Evolutionary conservation across 2,797 vertebrate species (phyloP), one percentile per base, ranked within the genome.

Genomic region (Eleutherodactylus coqui): DNA sequence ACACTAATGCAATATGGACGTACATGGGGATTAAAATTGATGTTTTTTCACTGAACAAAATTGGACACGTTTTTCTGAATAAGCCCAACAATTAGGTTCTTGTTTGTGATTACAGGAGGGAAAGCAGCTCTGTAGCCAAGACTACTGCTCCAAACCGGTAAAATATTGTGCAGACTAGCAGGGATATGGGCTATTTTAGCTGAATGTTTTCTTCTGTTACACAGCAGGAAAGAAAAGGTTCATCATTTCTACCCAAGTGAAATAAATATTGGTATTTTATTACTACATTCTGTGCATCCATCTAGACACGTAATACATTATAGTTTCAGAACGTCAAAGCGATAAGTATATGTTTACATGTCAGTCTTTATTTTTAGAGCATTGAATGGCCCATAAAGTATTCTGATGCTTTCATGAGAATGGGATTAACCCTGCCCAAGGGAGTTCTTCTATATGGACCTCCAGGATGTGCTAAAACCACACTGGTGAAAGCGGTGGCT

Each of bases 391-490:
- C 97, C 0, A 94, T 98, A 94, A 96, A 90, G 83, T 96, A 95
- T 88, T 97, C 98, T 0, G 94, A 95, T 83, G 97, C 97, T 0
- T 98, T 99, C 85, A 89, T 92, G 7, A 94, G 96, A 80, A 94
- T 99, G 92, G 97, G 97, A 7, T 93, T 99, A 81, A 89, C 92
- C 43, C 95, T 91, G 6, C 97, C 97, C 0, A 95, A 93, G 21
- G 98, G 98, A 0, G 91, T 99, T 88, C 94, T 99, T 84, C 95
- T 99, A 11, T 97, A 95, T 0, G 98, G 97, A 9, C 98, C 98
- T 0, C 95, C 98, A 0, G 98, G 98, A 3, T 99, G 98, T 85
- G 97, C 97, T 7, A 99, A 99, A 91, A 99, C 98, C 3, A 97
- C 95, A 0, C 91, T 99, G 24, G 96, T 97, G 75, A 95, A 91